These are phyloP conservation scores for Melipona quadrifasciata DNA, from an alignment of 1,140 invertebrate genomes.

Conservation along the genomic window DNA sequence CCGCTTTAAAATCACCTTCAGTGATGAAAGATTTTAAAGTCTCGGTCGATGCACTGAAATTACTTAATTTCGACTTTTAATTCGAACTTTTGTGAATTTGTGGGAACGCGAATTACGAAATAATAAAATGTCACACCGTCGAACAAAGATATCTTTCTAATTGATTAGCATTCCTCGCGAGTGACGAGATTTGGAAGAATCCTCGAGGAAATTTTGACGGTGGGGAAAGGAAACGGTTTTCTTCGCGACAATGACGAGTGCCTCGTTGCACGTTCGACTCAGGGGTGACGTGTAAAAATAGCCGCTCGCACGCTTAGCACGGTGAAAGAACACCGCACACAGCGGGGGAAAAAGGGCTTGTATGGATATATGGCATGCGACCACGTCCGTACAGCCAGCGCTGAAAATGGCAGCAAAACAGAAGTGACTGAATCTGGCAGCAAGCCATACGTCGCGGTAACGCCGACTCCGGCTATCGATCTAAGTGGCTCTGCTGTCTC, in stretches of 20 bases:
- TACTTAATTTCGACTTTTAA: no score
- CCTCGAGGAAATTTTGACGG: slow-evolving; percentile 12
- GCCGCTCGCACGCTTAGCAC: neutral
- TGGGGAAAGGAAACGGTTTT: slow-evolving; percentile 41
- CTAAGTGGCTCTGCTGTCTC: slow-evolving; percentile 6
- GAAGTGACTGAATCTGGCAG: slow-evolving; percentile 44
- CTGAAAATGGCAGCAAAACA: slow-evolving; percentile 58
- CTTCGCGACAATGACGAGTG: slow-evolving; percentile 41
- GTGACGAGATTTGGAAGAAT: neutral
- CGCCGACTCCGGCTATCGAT: slow-evolving; percentile 52
- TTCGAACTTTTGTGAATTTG: no score
- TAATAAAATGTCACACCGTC: no score
- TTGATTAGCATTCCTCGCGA: neutral
- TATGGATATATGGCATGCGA: neutral
- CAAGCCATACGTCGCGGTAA: slow-evolving; percentile 55
- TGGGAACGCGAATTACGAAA: no score
- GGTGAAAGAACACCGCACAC: neutral
- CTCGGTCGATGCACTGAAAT: no score
- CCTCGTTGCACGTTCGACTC: slow-evolving; percentile 43
- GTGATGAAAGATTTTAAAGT: no score
- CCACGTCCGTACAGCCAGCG: neutral
- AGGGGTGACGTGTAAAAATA: slow-evolving; percentile 48
- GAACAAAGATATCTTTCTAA: no score
- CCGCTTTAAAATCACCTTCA: no score
- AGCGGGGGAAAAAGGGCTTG: neutral